Evolutionary conservation across 2,797 vertebrate genomes (phyloP).

Genomic region (Scleropages formosus): DNA sequence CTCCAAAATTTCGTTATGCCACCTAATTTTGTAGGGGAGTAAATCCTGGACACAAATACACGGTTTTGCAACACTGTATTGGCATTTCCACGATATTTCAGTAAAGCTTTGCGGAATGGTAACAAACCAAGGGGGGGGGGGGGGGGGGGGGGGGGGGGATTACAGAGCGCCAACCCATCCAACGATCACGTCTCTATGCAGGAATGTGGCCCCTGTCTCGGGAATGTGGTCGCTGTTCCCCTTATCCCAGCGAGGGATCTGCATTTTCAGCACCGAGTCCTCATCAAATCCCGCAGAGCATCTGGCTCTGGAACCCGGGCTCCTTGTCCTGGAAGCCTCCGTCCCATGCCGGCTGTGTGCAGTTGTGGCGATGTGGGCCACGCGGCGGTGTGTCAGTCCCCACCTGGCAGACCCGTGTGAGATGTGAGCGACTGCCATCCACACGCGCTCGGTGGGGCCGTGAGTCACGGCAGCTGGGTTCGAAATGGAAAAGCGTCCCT

Average conservation of each 20-base stretch:
- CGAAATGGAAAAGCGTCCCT: slow-evolving; percentile 26
- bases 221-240: no score
- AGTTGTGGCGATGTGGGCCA: slow-evolving; percentile 40
- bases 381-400: slow-evolving; percentile 50
- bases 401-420: slow-evolving; percentile 67
- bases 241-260: no score
- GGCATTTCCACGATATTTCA: no score
- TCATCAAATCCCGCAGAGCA: slow-evolving; percentile 23
- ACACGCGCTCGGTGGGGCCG: slow-evolving; percentile 39
- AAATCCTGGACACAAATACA: background rate
- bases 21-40: background rate
- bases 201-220: no score
- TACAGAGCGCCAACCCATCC: no score
- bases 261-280: slow-evolving; percentile 31
- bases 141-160: no score
- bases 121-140: no score
- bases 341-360: slow-evolving; percentile 27
- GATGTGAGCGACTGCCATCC: slow-evolving; percentile 36
- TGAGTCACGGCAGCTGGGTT: slow-evolving; percentile 65
- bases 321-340: slow-evolving; percentile 23
- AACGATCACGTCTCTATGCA: no score
- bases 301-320: no score
- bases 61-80: no score
- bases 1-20: no score
- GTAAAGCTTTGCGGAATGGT: no score